Base-by-base conservation (phyloP, 2,797 vertebrate genomes). In the Hippopotamyrus pictus region DNA sequence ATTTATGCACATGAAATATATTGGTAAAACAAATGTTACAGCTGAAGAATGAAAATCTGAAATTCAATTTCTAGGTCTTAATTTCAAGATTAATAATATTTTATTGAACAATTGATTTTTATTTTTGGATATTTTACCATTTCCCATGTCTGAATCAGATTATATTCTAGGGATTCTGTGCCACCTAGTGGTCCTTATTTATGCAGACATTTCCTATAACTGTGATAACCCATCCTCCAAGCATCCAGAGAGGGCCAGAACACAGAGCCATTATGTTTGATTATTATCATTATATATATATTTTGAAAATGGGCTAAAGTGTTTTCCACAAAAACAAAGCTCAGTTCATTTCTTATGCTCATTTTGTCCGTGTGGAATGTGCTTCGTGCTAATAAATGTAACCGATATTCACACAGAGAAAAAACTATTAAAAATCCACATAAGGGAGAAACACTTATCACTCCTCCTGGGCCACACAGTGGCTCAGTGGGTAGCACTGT, bases 121-220 rank as follows among this genome's bases (percentile, higher is more conserved):
- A 82, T 51, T 85, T 85, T 50, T 25, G 44, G 9, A 25, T 25
- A 85, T 46, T 48, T 50, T 12, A 50, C 82, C 41, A 12, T 84
- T 73, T 50, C 62, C 25, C 41, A 41, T 22, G 62, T 44, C 25
- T 51, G 53, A 83, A 48, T 62, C 19, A 50, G 57, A 57, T 83
- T 51, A 88, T 88, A 88, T 88, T 84, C 88, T 86, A 73, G 59
- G 79, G 87, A 88, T 86, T 86, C 84, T 88, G 62, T 88, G 89
- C 89, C 89, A 84, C 82, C 89, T 90, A 88, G 89, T 90, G 89
- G 89, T 76, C 48, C 19, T 44, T 14, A 17, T 85, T 48, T 37
- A 33, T 14, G 86, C 22, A 37, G 37, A 9, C 22, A 76, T 51
- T 86, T 62, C 29, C 44, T 14, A 25, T 53, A n/a, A 12, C 51